Base-by-base conservation (phyloP, 2,113 vertebrate species). In the Tinamus guttatus region DNA sequence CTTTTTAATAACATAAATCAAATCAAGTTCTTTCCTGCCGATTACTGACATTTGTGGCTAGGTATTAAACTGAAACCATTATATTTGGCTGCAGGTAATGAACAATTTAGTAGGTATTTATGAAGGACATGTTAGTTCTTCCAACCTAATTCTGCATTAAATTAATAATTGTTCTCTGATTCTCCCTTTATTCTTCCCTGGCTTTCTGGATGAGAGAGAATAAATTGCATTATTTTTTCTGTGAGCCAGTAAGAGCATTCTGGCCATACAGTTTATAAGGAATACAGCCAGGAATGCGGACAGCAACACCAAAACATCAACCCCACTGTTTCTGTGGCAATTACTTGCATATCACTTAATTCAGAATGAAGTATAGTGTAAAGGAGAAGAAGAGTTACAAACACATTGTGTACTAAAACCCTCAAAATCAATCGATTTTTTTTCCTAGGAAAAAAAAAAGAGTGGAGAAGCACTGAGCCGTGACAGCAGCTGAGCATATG, bases 21-120 rank as follows among this genome's bases (percentile, higher is more conserved):
- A 83, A 95, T 95, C 85, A 95, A 92, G 92, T 93, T n/a, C 52
- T 71, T 90, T 96, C 85, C 80, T 95, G 94, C 49, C 16, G 11
- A 93, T 95, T 94, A 84, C 90, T 90, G 54, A 76, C 52, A 93
- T 92, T 88, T 84, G 67, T 95, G 70, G 67, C 63, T 89, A 78
- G 91, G 96, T 92, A 89, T 74, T 90, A 92, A 95, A 82, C 40
- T 20, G 21, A 92, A 90, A 32, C 24, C 54, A 92, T 94, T 92
- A 76, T 18, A 86, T 88, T 92, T 95, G 85, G 73, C 95, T 90
- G 63, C 65, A 82, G 90, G 92, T 84, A 88, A 97, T 77, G 67
- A 95, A 82, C 70, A 87, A 90, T 89, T 90, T 87, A 90, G 63
- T 21, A 84, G 19, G 38, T 52, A 86, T 88, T 93, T 95, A 92